Evolutionary conservation across 1,140 invertebrate species (phyloP).

Genomic region (Rhagoletis pomonella): DNA sequence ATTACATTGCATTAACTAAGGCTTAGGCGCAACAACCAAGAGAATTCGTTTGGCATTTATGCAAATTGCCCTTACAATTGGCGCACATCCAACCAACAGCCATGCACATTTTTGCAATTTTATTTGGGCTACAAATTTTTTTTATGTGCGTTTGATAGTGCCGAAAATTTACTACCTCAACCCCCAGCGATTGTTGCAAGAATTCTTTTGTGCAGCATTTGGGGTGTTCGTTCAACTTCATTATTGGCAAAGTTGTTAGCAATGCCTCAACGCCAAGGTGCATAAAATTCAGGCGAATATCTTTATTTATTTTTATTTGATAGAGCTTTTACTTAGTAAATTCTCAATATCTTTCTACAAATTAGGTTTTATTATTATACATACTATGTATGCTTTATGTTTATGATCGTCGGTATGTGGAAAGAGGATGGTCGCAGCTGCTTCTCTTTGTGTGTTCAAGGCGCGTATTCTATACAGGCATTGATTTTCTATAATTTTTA

Average conservation of each 20-base stretch:
- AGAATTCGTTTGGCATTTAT: constrained; percentile 29
- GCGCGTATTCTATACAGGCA: not conserved
- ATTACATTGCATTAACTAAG: not conserved
- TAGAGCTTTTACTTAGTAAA: constrained; percentile 12
- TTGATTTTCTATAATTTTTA: constrained; percentile 45
- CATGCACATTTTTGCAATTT: constrained; percentile 30
- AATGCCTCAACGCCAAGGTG: not conserved
- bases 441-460: not conserved
- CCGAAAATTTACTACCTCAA: not conserved
- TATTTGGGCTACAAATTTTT: constrained; percentile 36
- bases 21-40: not conserved
- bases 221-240: not conserved
- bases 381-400: too few species aligned
- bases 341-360: constrained; percentile 24
- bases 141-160: constrained; percentile 48
- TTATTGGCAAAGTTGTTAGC: not conserved
- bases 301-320: constrained; percentile 37
- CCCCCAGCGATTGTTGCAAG: not conserved
- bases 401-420: not conserved
- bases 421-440: not conserved
- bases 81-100: not conserved
- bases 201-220: not conserved
- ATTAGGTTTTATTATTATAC: constrained; percentile 38
- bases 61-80: constrained; percentile 40
- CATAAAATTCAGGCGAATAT: constrained; percentile 6